Conservation (phyloP, 2,888 invertebrate genomes). For the Exocentrus adspersus region DNA sequence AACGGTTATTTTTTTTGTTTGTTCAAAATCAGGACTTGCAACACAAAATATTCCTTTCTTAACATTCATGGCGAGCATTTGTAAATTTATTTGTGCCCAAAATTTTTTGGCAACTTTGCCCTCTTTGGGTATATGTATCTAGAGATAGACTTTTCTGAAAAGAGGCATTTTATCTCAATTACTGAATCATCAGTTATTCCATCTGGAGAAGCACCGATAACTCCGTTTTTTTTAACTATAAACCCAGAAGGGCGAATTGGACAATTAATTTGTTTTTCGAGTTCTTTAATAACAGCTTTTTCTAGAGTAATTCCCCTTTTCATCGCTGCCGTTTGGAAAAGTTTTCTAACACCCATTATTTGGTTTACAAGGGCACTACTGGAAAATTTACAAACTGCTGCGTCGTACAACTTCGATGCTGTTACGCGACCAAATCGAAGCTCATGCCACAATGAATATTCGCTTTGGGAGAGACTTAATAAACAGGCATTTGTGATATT, state of each 20-base stretch:
- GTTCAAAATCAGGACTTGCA: background rate
- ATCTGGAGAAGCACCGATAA: too few species aligned
- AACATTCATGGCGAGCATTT: background rate
- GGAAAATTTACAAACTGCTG: background rate
- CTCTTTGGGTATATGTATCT: background rate
- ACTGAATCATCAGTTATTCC: too few species aligned
- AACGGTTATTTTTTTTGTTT: background rate
- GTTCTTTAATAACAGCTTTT: background rate
- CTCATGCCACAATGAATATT: too few species aligned
- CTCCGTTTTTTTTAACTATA: background rate
- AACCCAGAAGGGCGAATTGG: background rate
- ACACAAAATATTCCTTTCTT: background rate
- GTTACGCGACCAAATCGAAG: background rate
- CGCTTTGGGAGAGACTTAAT: too few species aligned
- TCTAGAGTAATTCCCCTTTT: background rate
- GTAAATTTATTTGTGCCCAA: background rate
- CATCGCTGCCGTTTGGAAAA: background rate
- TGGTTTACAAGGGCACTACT: background rate
- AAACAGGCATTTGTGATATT: too few species aligned
- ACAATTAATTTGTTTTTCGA: background rate
- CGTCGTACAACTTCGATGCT: background rate
- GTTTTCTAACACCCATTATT: background rate
- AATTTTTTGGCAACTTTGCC: background rate
- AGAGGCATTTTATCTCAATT: too few species aligned
- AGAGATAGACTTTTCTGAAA: background rate